Conservation (phyloP, 2,797 vertebrate genomes). For the Rachycentron canadum region DNA sequence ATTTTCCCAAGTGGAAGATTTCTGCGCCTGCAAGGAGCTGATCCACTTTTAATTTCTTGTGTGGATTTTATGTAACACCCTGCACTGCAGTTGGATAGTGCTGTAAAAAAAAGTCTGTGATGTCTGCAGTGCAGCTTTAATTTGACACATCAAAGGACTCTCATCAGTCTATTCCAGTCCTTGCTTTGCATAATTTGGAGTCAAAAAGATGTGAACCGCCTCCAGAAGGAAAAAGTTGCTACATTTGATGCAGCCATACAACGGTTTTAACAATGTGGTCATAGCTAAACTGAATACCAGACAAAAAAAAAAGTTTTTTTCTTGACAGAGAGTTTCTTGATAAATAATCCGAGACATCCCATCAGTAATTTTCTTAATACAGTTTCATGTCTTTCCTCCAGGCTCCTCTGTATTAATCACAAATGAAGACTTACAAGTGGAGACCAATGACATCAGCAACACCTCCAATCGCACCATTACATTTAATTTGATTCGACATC, state of each 20-base stretch:
- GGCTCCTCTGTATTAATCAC: slow-evolving; percentile 88
- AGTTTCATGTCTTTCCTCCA: slow-evolving; percentile 52
- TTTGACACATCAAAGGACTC: slow-evolving; percentile 71
- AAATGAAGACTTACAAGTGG: slow-evolving; percentile 84
- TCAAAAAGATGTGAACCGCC: slow-evolving; percentile 49
- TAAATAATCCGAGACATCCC: slow-evolving; percentile 1
- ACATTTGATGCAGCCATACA: slow-evolving; percentile 28
- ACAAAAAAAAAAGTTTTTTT: neutral
- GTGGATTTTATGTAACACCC: slow-evolving; percentile 62
- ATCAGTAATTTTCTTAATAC: neutral
- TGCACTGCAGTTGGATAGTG: slow-evolving; percentile 45
- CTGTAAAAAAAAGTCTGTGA: slow-evolving; percentile 66
- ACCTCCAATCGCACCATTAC: slow-evolving; percentile 86
- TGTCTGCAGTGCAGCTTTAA: slow-evolving; percentile 64
- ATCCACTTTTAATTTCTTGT: slow-evolving; percentile 66
- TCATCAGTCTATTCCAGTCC: slow-evolving; percentile 41
- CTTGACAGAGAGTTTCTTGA: slow-evolving; percentile 12
- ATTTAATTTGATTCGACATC: slow-evolving; percentile 84
- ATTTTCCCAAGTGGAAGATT: slow-evolving; percentile 36
- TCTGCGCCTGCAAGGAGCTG: slow-evolving; percentile 38
- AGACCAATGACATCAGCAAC: slow-evolving; percentile 88
- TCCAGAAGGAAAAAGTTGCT: slow-evolving; percentile 29
- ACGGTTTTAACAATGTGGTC: slow-evolving; percentile 20
- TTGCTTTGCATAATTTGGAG: slow-evolving; percentile 59
- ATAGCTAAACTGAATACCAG: slow-evolving; percentile 30